These are phyloP conservation scores for Pecten maximus DNA, from an alignment of 2,888 invertebrate species.

Conservation along the genomic window DNA sequence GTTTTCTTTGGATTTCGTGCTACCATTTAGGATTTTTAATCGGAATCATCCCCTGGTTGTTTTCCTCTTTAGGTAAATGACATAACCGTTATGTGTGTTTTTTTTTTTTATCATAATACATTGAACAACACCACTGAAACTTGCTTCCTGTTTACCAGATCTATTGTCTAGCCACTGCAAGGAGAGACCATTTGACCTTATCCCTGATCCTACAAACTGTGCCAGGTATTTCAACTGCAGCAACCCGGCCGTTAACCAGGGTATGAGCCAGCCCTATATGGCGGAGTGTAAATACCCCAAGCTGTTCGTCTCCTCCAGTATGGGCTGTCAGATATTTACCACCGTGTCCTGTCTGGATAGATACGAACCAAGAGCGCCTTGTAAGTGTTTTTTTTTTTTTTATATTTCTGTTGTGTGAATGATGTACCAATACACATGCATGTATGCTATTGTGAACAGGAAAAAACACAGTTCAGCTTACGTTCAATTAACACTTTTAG, in stretches of 20 bases:
- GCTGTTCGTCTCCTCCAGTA: constrained; percentile 63
- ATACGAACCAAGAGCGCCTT: constrained; percentile 69
- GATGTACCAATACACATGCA: too few species aligned
- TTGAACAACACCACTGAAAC: background rate
- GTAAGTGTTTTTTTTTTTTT: too few species aligned
- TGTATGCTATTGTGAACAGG: too few species aligned
- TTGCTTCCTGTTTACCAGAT: constrained; percentile 47
- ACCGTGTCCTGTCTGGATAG: constrained; percentile 63
- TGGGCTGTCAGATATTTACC: constrained; percentile 66
- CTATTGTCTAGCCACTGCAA: constrained; percentile 62
- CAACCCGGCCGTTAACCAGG: constrained; percentile 53
- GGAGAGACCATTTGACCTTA: constrained; percentile 62
- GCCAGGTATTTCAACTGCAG: constrained; percentile 73
- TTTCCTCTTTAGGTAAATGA: too few species aligned
- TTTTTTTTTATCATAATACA: too few species aligned
- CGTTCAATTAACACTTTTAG: too few species aligned
- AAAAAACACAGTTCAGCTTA: too few species aligned
- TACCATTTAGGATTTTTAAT: too few species aligned
- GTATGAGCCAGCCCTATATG: constrained; percentile 60
- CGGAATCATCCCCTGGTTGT: too few species aligned
- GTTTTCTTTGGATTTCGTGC: too few species aligned
- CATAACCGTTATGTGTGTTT: too few species aligned
- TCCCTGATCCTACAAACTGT: constrained; percentile 70
- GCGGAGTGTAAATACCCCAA: constrained; percentile 69
- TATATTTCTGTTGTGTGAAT: too few species aligned